A percentile compares a stretch with the other conserved stretches of the same genome.
phyloP scores from a whole-genome alignment of 2,888 invertebrate species.

The Synergus japonicus region DNA sequence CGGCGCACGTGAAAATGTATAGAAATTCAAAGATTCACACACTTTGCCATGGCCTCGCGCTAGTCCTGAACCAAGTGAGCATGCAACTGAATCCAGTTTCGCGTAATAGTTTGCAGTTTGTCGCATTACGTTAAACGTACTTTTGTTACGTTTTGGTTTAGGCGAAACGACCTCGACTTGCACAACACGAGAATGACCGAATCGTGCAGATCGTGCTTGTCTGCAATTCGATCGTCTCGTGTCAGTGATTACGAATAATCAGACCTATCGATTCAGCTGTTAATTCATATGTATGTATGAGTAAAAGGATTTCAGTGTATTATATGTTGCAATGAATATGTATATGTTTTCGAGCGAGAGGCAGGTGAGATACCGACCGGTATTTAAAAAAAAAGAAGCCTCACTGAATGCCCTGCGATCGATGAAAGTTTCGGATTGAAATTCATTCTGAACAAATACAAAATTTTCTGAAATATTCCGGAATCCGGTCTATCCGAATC shows the following conservation, averaged over 20 bases:
- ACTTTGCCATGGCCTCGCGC: background rate
- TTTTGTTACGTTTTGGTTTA: background rate
- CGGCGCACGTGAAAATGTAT: no score
- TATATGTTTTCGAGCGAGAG: no score
- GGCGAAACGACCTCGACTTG: conserved; percentile 2
- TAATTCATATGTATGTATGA: background rate
- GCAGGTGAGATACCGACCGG: no score
- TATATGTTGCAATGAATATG: no score
- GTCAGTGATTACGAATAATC: conserved; percentile 7
- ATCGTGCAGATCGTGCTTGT: background rate
- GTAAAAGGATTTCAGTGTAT: background rate
- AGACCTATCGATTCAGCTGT: background rate
- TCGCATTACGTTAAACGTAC: background rate
- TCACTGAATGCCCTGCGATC: no score
- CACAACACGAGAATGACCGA: conserved; percentile 2
- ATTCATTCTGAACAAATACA: no score
- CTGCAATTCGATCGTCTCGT: background rate
- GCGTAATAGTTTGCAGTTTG: no score
- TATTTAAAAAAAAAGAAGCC: no score
- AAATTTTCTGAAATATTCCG: no score
- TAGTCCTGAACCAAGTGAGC: background rate
- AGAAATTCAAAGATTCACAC: background rate
- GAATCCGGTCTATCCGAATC: no score
- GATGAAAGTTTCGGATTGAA: no score
- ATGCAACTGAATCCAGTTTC: background rate